These are phyloP conservation scores for Oreochromis niloticus DNA, from an alignment of 2,113 vertebrate genomes.

Conservation along the genomic window DNA sequence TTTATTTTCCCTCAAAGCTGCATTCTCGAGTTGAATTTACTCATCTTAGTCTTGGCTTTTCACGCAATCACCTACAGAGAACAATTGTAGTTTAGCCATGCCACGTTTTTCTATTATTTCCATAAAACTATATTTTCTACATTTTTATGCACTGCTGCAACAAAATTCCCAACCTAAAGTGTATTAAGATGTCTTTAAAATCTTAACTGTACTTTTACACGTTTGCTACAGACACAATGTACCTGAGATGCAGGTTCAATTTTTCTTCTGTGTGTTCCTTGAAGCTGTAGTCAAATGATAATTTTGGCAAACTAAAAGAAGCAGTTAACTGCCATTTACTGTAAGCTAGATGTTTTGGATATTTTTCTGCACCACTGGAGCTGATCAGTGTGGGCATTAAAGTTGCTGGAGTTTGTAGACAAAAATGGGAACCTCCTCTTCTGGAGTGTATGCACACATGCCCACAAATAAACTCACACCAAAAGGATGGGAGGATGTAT, in stretches of 20 bases:
- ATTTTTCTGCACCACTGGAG: not conserved
- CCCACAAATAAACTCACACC: not conserved
- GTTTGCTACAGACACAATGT: not conserved
- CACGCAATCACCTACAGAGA: not conserved
- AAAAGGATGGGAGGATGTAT: not conserved
- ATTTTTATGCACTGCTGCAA: not conserved
- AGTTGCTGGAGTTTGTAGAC: not conserved
- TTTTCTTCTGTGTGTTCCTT: not conserved
- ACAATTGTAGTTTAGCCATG: not conserved
- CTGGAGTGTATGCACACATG: not conserved
- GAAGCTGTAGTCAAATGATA: not conserved
- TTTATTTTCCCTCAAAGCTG: not conserved
- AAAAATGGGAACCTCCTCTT: not conserved
- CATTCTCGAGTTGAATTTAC: fast-evolving
- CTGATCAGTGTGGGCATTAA: not conserved
- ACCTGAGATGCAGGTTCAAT: not conserved
- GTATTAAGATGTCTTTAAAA: not conserved
- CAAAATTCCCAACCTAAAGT: not conserved
- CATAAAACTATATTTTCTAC: not conserved
- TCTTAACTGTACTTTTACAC: not conserved
- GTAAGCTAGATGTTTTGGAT: not conserved
- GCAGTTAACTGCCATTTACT: constrained; percentile 13
- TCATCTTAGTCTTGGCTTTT: not conserved
- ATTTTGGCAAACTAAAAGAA: not conserved
- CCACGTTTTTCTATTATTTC: not conserved